These are phyloP conservation scores for Syngnathus floridae DNA, from an alignment of 2,113 vertebrate genomes.

Conservation along the genomic window DNA sequence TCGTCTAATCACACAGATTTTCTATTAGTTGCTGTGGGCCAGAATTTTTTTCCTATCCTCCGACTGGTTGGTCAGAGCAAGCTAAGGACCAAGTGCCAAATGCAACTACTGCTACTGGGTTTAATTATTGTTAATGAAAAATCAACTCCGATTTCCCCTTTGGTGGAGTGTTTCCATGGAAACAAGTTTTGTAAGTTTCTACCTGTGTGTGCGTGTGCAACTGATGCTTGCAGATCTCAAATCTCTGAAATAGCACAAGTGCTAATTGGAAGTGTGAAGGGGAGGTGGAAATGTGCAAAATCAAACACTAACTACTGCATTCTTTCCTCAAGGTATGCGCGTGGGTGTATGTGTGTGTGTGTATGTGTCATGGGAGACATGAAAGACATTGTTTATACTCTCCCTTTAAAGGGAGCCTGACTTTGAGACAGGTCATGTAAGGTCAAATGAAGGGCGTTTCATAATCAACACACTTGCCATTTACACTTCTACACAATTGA, in stretches of 20 bases:
- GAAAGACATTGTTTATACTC: neutral
- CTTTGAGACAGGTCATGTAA: neutral
- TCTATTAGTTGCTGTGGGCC: no score
- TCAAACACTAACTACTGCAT: constrained; percentile 20
- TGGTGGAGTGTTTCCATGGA: constrained; percentile 47
- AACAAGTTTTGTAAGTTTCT: constrained; percentile 23
- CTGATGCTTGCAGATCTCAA: neutral
- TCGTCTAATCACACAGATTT: no score
- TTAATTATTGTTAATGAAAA: neutral
- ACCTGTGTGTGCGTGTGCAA: constrained; percentile 3
- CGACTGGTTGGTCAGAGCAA: no score
- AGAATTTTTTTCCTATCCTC: no score
- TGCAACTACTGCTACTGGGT: neutral
- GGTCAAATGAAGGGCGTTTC: neutral
- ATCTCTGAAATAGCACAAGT: constrained; percentile 23
- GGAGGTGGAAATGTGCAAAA: neutral
- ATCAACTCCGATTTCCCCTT: constrained; percentile 7
- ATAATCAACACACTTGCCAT: neutral
- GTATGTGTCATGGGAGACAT: neutral
- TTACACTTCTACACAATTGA: neutral
- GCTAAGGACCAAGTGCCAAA: neutral
- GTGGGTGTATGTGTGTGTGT: neutral
- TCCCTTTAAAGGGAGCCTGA: neutral
- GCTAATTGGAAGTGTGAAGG: constrained; percentile 22
- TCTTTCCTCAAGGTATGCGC: neutral